Percentiles rank a stretch among this genome's conserved stretches.
phyloP scores from a whole-genome alignment of 2,888 invertebrate species.

The Copidosoma aretas region DNA sequence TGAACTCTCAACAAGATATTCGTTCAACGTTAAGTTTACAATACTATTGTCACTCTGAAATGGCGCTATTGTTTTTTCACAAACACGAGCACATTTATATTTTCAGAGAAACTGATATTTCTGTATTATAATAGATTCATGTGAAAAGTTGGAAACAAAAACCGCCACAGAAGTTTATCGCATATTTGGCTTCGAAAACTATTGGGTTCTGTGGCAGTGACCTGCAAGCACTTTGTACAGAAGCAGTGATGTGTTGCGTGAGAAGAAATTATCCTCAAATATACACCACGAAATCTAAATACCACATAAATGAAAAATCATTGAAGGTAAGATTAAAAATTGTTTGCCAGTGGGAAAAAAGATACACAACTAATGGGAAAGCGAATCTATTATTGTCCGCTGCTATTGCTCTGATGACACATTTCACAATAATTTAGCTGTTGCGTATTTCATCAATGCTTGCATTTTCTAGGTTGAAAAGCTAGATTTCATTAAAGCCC shows the following conservation, averaged over 20 bases:
- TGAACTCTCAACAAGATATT: too few species aligned
- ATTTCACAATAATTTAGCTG: too few species aligned
- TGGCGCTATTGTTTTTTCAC: too few species aligned
- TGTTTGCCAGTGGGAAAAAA: too few species aligned
- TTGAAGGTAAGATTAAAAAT: constrained; percentile 60
- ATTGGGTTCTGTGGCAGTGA: constrained; percentile 70
- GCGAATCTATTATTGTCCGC: too few species aligned
- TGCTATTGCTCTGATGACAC: too few species aligned
- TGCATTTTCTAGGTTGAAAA: constrained; percentile 63
- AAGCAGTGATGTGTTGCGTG: constrained; percentile 68
- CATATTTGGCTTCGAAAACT: constrained; percentile 69
- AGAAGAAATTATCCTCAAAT: constrained; percentile 70
- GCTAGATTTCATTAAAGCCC: constrained; percentile 66
- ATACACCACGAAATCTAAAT: constrained; percentile 66
- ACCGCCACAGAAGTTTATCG: constrained; percentile 64
- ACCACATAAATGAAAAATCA: constrained; percentile 69
- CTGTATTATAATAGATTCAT: constrained; percentile 58
- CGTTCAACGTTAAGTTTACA: too few species aligned
- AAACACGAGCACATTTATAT: too few species aligned
- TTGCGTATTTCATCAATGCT: too few species aligned
- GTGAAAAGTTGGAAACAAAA: constrained; percentile 63
- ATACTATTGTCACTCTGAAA: too few species aligned
- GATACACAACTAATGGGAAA: too few species aligned
- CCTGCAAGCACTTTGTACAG: constrained; percentile 70
- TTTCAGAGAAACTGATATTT: background rate